A percentile compares a stretch with the other conserved stretches of the same genome.
Evolutionary conservation across 92 coral and sea anemone genomes (phyloP).

Genomic region (Ricordea florida): DNA sequence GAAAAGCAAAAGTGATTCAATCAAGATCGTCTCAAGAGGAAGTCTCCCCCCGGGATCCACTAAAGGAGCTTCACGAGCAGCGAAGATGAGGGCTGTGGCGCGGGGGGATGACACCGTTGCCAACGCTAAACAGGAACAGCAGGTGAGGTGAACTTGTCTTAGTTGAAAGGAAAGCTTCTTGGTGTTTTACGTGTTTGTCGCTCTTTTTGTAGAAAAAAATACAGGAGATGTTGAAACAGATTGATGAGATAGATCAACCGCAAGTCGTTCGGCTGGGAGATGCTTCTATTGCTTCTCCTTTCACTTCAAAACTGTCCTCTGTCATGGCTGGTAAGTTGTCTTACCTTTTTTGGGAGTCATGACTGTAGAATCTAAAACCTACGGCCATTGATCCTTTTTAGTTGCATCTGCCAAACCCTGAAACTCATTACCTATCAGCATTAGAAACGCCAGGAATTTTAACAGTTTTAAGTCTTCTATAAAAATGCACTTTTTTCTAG

Average conservation of each 20-base stretch:
- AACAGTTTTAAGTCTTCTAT: too few species aligned
- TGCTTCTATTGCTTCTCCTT: slow-evolving; percentile 98
- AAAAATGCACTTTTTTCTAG: too few species aligned
- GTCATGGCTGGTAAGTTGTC: slow-evolving; percentile 84
- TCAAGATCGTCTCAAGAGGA: slow-evolving; percentile 77
- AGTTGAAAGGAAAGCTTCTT: background rate
- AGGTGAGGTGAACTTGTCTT: slow-evolving; percentile 20
- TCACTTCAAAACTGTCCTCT: slow-evolving; percentile 93
- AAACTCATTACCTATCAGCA: too few species aligned
- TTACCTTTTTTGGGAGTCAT: background rate
- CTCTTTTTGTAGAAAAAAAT: slow-evolving; percentile 75
- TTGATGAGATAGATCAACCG: slow-evolving; percentile 92
- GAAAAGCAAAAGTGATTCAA: slow-evolving; percentile 57
- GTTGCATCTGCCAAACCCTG: too few species aligned
- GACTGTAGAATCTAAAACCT: too few species aligned
- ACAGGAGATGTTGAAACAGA: slow-evolving; percentile 93
- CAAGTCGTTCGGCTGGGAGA: slow-evolving; percentile 97
- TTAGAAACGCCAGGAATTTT: too few species aligned
- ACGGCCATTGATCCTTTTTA: too few species aligned
- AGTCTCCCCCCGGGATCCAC: slow-evolving; percentile 59
- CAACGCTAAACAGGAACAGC: slow-evolving; percentile 68
- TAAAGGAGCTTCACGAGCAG: slow-evolving; percentile 91
- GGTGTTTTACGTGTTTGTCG: background rate
- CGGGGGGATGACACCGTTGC: slow-evolving; percentile 92
- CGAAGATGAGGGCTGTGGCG: slow-evolving; percentile 98